These are phyloP conservation scores for Saccostrea glomerata DNA, from an alignment of 1,140 invertebrate species.

Conservation along the genomic window DNA sequence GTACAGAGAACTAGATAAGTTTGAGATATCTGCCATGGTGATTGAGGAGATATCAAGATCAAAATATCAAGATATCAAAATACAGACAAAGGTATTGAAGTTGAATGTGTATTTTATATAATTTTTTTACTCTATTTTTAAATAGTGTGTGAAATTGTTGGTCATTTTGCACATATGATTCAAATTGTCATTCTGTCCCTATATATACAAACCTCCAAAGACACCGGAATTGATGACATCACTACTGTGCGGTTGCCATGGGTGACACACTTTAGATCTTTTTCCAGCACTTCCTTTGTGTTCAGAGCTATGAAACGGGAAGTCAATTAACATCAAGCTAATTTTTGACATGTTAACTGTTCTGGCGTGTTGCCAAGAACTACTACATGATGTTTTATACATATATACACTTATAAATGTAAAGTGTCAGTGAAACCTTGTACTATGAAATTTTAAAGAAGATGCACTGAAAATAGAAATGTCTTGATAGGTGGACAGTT, in stretches of 20 bases:
- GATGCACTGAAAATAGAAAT: too few relatives aligned
- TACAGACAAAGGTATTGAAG: too few relatives aligned
- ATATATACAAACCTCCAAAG: not conserved
- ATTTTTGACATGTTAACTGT: not conserved
- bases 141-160: too few relatives aligned
- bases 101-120: too few relatives aligned
- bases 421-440: not conserved
- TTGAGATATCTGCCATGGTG: too few relatives aligned
- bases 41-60: too few relatives aligned
- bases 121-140: too few relatives aligned
- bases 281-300: conserved; percentile 82
- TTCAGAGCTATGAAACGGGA: conserved; percentile 75
- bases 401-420: not conserved
- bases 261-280: conserved; percentile 83
- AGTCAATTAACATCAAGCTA: not conserved
- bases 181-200: too few relatives aligned
- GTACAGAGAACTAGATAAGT: too few relatives aligned
- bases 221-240: not conserved
- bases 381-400: not conserved
- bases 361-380: not conserved
- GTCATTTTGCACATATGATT: too few relatives aligned
- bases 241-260: conserved; percentile 40
- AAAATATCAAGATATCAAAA: too few relatives aligned
- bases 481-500: too few relatives aligned
- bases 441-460: not conserved